These are phyloP conservation scores for Engystomops pustulosus DNA, from an alignment of 2,113 vertebrate species.

Conservation along the genomic window DNA sequence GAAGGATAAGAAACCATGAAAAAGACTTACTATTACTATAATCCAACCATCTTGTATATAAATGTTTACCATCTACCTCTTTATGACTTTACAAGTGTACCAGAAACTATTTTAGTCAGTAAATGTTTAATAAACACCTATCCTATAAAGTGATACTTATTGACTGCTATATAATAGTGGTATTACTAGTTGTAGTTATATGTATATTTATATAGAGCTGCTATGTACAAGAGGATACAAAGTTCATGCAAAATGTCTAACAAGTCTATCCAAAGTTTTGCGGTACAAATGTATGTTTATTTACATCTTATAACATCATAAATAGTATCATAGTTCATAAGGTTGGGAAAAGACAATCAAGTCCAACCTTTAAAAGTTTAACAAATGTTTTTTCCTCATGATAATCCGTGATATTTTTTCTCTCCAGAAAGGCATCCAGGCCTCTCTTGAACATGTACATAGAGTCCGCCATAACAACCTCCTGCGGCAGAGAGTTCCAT, in stretches of 20 bases:
- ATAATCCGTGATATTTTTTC: too few species aligned
- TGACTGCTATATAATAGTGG: not conserved
- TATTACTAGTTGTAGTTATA: not conserved
- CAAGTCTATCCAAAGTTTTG: not conserved
- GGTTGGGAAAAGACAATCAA: too few species aligned
- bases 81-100: not conserved
- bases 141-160: not conserved
- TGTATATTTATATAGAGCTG: not conserved
- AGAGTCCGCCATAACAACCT: too few species aligned
- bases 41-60: not conserved
- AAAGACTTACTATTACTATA: not conserved
- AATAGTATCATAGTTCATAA: too few species aligned
- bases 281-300: too few species aligned
- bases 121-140: not conserved
- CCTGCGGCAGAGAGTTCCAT: too few species aligned
- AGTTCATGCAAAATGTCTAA: not conserved
- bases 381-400: too few species aligned
- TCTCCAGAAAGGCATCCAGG: too few species aligned
- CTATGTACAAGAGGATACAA: not conserved
- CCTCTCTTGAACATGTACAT: too few species aligned
- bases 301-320: too few species aligned
- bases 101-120: not conserved
- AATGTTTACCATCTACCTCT: not conserved
- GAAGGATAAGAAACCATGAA: not conserved
- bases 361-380: too few species aligned